Evolutionary conservation across 53 echinoderm and acorn worm species (phyloP).

Genomic region (Pentamera pediparva): DNA sequence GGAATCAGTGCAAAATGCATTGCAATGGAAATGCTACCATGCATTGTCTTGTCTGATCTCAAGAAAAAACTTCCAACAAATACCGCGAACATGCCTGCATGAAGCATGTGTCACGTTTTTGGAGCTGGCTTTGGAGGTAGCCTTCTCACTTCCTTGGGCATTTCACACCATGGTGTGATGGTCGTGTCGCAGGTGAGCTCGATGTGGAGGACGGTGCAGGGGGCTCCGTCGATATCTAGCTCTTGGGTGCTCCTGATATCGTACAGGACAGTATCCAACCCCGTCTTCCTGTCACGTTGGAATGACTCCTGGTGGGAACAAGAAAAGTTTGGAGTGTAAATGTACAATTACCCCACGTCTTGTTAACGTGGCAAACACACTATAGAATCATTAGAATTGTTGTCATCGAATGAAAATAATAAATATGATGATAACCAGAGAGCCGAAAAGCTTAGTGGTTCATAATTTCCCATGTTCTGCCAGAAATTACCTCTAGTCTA

Average conservation of each 20-base stretch:
- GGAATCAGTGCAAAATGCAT: too few species aligned
- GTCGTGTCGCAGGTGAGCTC: slow-evolving; percentile 56
- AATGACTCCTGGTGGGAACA: slow-evolving; percentile 66
- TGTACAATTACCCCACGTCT: too few species aligned
- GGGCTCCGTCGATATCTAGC: slow-evolving; percentile 64
- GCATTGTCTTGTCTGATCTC: too few species aligned
- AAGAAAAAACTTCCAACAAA: too few species aligned
- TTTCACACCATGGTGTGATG: slow-evolving; percentile 81
- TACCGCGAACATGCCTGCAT: too few species aligned
- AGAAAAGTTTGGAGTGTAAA: too few species aligned
- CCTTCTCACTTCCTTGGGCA: not conserved
- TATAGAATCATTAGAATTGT: too few species aligned
- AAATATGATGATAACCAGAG: too few species aligned
- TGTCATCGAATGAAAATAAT: too few species aligned
- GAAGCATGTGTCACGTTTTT: not conserved
- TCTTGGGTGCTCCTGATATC: slow-evolving; percentile 61
- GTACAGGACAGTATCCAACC: slow-evolving; percentile 69
- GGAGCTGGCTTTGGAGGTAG: not conserved
- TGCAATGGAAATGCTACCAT: too few species aligned
- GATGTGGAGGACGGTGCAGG: slow-evolving; percentile 73
- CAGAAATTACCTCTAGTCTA: not conserved
- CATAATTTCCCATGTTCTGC: not conserved
- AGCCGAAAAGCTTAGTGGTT: too few species aligned
- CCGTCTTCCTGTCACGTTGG: slow-evolving; percentile 69
- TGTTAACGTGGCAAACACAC: too few species aligned